These are phyloP conservation scores for Tetranychus truncatus DNA, from an alignment of 2,888 invertebrate species.

Conservation along the genomic window DNA sequence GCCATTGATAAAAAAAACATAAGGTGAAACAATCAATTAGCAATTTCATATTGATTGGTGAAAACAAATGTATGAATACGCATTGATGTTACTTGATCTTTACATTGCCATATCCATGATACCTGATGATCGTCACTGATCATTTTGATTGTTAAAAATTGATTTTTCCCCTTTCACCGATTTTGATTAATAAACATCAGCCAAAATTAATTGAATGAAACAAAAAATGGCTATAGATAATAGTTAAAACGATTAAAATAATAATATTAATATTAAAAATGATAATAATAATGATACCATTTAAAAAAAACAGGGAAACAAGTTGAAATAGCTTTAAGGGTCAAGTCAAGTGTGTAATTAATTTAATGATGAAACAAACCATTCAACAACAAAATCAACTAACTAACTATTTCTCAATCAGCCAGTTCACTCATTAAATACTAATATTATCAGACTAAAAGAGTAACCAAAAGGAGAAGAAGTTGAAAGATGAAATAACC, in stretches of 20 bases:
- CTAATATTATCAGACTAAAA: neutral
- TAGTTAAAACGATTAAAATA: neutral
- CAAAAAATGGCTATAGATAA: neutral
- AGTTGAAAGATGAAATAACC: neutral
- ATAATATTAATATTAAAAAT: neutral
- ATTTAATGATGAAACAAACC: neutral
- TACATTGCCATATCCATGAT: too few relatives aligned
- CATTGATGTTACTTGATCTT: too few relatives aligned
- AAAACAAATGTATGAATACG: too few relatives aligned
- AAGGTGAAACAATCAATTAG: too few relatives aligned
- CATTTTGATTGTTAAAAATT: too few relatives aligned
- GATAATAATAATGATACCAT: neutral
- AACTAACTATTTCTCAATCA: neutral
- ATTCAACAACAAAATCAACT: neutral
- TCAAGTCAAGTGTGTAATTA: neutral
- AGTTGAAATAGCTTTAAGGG: neutral
- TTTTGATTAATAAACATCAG: too few relatives aligned
- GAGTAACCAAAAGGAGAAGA: neutral
- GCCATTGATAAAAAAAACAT: too few relatives aligned
- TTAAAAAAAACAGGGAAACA: neutral
- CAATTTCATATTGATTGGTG: too few relatives aligned
- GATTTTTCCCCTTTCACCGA: too few relatives aligned
- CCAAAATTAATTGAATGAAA: too few relatives aligned
- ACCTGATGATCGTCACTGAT: too few relatives aligned
- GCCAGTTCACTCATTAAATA: neutral